These are phyloP conservation scores for Drosophila lutescens DNA, from an alignment of 2,888 invertebrate species.

Conservation along the genomic window DNA sequence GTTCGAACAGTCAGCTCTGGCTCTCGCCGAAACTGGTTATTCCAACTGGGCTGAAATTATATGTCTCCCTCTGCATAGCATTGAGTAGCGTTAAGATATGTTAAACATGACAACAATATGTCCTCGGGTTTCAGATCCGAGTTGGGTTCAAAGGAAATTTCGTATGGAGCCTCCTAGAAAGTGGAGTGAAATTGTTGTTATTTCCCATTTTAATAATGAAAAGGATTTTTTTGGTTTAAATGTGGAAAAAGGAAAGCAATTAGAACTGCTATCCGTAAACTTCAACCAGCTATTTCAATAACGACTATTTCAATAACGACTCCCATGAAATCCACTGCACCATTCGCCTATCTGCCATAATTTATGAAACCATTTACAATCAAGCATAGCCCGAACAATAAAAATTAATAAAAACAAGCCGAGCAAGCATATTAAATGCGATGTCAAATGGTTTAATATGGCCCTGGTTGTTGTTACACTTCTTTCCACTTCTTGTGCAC, in stretches of 20 bases:
- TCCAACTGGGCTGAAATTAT: conserved; percentile 28
- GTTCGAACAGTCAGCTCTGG: conserved; percentile 44
- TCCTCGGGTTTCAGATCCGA: conserved; percentile 63
- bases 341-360: conserved; percentile 15
- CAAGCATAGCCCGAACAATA: conserved; percentile 42
- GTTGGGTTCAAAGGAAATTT: conserved; percentile 10
- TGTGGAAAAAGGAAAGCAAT: too few species aligned
- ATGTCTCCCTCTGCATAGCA: conserved; percentile 53
- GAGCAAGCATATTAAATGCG: conserved; percentile 71
- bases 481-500: background rate
- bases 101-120: conserved; percentile 82
- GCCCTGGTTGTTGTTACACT: conserved; percentile 31
- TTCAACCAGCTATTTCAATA: background rate
- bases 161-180: background rate
- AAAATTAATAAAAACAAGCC: conserved; percentile 71
- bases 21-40: conserved; percentile 56
- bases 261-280: too few species aligned
- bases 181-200: too few species aligned
- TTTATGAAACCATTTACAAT: conserved; percentile 31
- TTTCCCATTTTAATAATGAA: too few species aligned
- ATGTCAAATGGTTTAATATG: conserved; percentile 77
- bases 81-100: conserved; percentile 78
- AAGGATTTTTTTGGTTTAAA: too few species aligned
- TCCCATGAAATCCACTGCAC: background rate
- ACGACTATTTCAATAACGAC: conserved; percentile 4